Base-by-base conservation (phyloP, 2,113 vertebrate species). In the Epinephelus moara region DNA sequence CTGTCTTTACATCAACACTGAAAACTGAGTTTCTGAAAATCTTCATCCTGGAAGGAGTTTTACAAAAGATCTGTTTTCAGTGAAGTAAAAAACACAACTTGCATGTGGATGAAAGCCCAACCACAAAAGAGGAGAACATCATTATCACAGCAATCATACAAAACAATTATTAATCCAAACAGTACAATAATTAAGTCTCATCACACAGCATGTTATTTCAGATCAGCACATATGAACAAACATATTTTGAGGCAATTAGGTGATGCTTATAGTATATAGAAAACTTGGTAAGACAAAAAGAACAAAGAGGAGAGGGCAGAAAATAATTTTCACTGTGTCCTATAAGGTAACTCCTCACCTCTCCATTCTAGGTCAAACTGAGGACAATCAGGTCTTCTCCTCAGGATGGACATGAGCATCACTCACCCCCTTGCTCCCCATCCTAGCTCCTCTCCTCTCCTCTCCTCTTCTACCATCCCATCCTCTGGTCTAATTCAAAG, bases 401-500 rank as follows among this genome's bases (percentile, higher is more conserved):
- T 40, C 62, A 56, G 76, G 83, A 8, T 67, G 19, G 60, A 74
- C 23, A 9, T 64, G 66, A 89, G 88, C 85, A 81, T 90, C 85
- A 30, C 74, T 68, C n/a, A 13, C 23, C 64, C 66, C 70, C 27
- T 60, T 21, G 2, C 66, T 59, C 82, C 25, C 30, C 63, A 70
- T 75, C 62, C 56, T 15, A 15, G 63, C 75, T 76, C 62, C 27
- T 27, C 27, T 27, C 27, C 27, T 27, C 27, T 66, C 56, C 78
- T 72, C 11, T 71, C 66, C 85, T 81, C 78, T 74, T 82, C 60
- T 80, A 86, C 72, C 77, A 85, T 75, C 73, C 76, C 49, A 57
- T 85, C 80, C 88, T 87, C 78, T 30, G 59, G 42, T 85, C 91
- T 98, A 97, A 97, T 97, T 96, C 93, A 95, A 97, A 98, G 95